Percentiles rank a stretch among this genome's conserved stretches.
Evolutionary conservation across 2,888 invertebrate genomes (phyloP).

Genomic region (Pollenia angustigena): DNA sequence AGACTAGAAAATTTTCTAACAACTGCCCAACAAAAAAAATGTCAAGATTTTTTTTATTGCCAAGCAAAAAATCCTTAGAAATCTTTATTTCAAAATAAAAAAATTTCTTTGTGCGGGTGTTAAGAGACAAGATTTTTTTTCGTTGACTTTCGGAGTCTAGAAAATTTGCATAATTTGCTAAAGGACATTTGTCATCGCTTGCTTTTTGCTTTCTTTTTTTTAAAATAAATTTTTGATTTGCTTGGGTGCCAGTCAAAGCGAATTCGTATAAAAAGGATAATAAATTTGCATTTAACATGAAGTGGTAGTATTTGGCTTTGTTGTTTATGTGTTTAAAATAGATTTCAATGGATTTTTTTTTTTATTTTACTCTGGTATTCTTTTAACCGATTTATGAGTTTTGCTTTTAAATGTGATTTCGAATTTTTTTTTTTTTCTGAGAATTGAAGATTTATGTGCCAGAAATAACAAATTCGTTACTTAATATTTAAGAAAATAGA

Average conservation of each 20-base stretch:
- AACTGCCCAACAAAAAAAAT: conserved; percentile 51
- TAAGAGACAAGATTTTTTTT: conserved; percentile 49
- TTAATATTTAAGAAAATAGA: conserved; percentile 12
- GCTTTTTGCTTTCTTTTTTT: conserved; percentile 16
- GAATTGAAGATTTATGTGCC: conserved; percentile 48
- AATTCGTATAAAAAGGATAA: conserved; percentile 73
- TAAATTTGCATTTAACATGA: conserved; percentile 79
- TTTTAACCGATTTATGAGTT: conserved; percentile 67
- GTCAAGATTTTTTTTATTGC: conserved; percentile 39
- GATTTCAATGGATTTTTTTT: conserved; percentile 52
- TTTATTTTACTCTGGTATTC: conserved; percentile 25
- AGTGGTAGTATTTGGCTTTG: conserved; percentile 63
- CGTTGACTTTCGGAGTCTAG: conserved; percentile 34
- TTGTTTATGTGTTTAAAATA: conserved; percentile 53
- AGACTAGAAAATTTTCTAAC: conserved; percentile 29
- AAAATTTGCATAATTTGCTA: conserved; percentile 77
- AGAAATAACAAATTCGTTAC: conserved; percentile 39
- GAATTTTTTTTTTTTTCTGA: neutral
- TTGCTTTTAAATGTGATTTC: conserved; percentile 64
- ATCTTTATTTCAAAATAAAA: conserved; percentile 29
- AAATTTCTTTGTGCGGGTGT: conserved; percentile 62
- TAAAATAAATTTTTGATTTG: conserved; percentile 12
- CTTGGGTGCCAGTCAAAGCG: conserved; percentile 63
- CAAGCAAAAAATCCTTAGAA: conserved; percentile 54
- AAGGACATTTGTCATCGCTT: conserved; percentile 72